A percentile compares a stretch with the other conserved stretches of the same genome.
phyloP scores from a whole-genome alignment of 2,113 vertebrate genomes.

The Oryzias javanicus region DNA sequence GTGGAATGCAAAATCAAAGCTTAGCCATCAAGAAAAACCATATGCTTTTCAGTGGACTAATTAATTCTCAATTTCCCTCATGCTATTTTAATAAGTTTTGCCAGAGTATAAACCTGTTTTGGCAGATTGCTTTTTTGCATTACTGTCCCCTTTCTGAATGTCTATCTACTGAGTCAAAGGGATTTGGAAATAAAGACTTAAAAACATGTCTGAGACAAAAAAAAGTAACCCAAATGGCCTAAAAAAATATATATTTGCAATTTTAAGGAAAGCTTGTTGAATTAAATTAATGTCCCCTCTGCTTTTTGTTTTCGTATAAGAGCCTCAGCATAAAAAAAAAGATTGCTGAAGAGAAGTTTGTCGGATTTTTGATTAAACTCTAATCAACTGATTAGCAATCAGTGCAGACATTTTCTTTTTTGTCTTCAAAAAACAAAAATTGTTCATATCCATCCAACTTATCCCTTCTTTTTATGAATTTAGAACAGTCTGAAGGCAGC shows the following conservation, averaged over 20 bases:
- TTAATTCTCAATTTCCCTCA: conserved; percentile 25
- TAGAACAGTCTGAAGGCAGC: conserved; percentile 6
- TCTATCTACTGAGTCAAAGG: conserved; percentile 5
- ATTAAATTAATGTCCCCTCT: not conserved
- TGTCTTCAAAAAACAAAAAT: conserved; percentile 31
- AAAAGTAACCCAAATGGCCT: too few relatives aligned
- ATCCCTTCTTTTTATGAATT: conserved; percentile 23
- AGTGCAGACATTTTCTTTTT: conserved; percentile 29
- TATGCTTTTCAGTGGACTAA: conserved; percentile 15
- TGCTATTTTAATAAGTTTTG: conserved; percentile 14
- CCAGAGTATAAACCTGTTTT: conserved; percentile 22
- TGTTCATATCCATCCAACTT: conserved; percentile 23
- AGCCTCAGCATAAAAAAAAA: conserved; percentile 21
- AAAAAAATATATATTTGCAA: too few relatives aligned
- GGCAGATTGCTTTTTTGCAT: conserved; percentile 22
- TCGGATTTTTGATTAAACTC: conserved; percentile 18
- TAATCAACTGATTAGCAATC: conserved; percentile 58
- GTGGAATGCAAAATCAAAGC: conserved; percentile 36
- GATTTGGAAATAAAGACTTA: conserved; percentile 12
- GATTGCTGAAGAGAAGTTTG: conserved; percentile 7
- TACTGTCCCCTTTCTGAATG: conserved; percentile 13
- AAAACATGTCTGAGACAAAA: not conserved
- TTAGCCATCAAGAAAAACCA: conserved; percentile 1
- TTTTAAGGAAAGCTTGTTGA: too few relatives aligned
- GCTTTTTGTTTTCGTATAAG: conserved; percentile 1